Base-by-base conservation (phyloP, 2,113 vertebrate species). In the Mustela nigripes region DNA sequence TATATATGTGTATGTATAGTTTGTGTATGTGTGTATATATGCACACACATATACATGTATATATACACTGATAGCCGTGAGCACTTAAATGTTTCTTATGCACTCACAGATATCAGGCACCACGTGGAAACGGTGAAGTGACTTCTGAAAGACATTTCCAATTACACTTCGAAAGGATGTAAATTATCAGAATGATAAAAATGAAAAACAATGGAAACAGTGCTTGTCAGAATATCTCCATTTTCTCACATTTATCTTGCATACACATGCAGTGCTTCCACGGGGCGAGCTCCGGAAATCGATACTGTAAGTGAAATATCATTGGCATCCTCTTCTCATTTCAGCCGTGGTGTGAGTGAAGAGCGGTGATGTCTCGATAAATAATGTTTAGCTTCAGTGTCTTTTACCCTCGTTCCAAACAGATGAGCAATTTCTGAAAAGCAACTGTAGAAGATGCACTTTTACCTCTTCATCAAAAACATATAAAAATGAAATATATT, bases 401-500 rank as follows among this genome's bases (percentile, higher is more conserved):
- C 98, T 98, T 98, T 98, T 97, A 98, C 87, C 89, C 96, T 97
- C 48, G 0, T 98, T 98, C 97, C 98, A 98, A 98, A 98, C 96
- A 98, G 98, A 99, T 98, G 98, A 98, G 97, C 98, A 98, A 98
- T 99, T 98, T 99, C 97, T 98, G 97, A 98, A 98, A 98, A 98
- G 98, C 98, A 98, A 98, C 98, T 96, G 90, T 98, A 97, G 97
- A 98, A 98, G 97, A 98, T 98, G 98, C 97, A 98, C 97, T 98
- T 99, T 98, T 98, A 98, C 98, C 97, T 99, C 98, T 99, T 99
- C 98, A 99, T 99, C 98, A 98, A 97, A 99, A 98, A 98, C 79
- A 0, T 98, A 98, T 98, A 98, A 99, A 99, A 98, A 98, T 98
- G 98, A 98, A 98, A 99, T 99, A 98, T 85, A 98, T 91, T 97